phyloP scores from a whole-genome alignment of 2,797 vertebrate genomes.

The Setipinna tenuifilis region DNA sequence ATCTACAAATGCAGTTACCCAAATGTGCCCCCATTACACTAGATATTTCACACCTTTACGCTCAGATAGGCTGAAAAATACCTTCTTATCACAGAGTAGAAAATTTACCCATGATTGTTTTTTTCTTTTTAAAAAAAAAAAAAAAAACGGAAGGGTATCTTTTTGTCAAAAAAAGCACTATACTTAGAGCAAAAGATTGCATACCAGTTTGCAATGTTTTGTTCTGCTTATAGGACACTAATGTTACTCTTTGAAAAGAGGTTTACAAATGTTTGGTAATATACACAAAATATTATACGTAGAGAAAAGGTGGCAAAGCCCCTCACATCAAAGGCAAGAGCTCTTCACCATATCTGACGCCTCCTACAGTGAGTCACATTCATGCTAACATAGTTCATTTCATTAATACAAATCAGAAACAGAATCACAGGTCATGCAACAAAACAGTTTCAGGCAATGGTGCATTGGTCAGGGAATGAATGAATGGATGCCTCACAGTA shows the following conservation, averaged over 20 bases:
- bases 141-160: background rate
- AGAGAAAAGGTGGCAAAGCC: background rate
- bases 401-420: conserved; percentile 43
- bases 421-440: conserved; percentile 48
- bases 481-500: conserved; percentile 27
- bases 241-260: background rate
- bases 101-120: background rate
- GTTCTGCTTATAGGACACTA: background rate
- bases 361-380: conserved; percentile 66
- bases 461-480: conserved; percentile 33
- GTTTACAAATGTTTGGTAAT: background rate
- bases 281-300: background rate
- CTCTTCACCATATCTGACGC: background rate
- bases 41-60: conserved; percentile 8
- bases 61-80: conserved; percentile 4
- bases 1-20: background rate
- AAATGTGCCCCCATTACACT: conserved; percentile 10
- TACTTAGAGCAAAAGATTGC: background rate
- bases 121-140: too few species aligned
- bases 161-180: background rate
- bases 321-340: background rate
- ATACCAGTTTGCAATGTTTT: conserved; percentile 1
- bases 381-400: conserved; percentile 82
- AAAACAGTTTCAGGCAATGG: conserved; percentile 43
- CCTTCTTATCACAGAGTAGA: background rate